phyloP scores from a whole-genome alignment of 2,797 vertebrate genomes.

The Manis javanica region DNA sequence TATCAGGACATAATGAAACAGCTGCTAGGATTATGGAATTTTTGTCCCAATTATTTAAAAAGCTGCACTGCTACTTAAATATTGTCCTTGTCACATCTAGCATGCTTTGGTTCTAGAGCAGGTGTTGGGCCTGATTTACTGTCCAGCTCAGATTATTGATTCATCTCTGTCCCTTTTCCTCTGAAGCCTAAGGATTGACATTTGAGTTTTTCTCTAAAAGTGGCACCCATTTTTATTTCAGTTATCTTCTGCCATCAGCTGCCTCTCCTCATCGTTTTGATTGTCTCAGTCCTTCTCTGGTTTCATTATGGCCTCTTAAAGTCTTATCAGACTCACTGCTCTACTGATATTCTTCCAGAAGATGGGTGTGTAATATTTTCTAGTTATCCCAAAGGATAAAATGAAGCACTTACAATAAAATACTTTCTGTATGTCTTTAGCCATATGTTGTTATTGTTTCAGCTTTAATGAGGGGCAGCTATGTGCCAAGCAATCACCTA shows the following conservation, averaged over 20 bases:
- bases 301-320: not conserved
- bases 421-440: not conserved
- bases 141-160: no score
- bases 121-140: not conserved
- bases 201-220: not conserved
- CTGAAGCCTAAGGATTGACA: not conserved
- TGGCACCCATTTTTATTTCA: fast-evolving
- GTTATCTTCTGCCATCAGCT: not conserved
- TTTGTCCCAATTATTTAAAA: conserved; percentile 68
- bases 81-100: not conserved
- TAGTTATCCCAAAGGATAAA: not conserved
- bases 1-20: conserved; percentile 70
- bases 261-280: no score
- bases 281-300: fast-evolving
- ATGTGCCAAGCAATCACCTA: not conserved
- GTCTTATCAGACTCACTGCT: not conserved
- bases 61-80: not conserved
- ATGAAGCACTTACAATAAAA: not conserved
- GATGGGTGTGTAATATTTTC: fast-evolving
- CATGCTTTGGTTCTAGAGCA: not conserved
- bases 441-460: not conserved
- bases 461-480: not conserved
- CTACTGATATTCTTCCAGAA: not conserved
- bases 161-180: not conserved
- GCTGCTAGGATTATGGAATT: conserved; percentile 49